A percentile compares a stretch with the other conserved stretches of the same genome.
These are phyloP conservation scores for Trachelus iudaicus DNA, from an alignment of 2,888 invertebrate species.

Conservation along the genomic window DNA sequence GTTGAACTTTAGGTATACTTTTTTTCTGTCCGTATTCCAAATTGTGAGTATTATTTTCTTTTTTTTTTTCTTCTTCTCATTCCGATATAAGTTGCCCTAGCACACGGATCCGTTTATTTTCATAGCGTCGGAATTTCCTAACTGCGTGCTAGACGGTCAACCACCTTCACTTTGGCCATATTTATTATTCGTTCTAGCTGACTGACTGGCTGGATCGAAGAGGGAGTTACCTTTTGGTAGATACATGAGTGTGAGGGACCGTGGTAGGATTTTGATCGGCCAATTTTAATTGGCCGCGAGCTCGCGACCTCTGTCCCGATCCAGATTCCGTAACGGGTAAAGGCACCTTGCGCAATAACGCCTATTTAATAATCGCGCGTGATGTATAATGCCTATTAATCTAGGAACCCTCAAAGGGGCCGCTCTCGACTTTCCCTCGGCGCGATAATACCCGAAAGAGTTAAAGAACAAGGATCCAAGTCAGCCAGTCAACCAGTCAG, in stretches of 20 bases:
- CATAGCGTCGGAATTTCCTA: background rate
- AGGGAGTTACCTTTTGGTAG: background rate
- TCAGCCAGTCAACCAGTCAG: background rate
- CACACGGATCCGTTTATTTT: background rate
- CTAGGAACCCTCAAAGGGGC: slow-evolving; percentile 39
- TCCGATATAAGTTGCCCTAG: background rate
- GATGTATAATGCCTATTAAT: slow-evolving; percentile 46
- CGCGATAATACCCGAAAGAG: background rate
- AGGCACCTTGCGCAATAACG: slow-evolving; percentile 28
- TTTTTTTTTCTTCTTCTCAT: background rate
- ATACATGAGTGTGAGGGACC: background rate
- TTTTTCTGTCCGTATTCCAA: background rate
- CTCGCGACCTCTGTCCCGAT: slow-evolving; percentile 17
- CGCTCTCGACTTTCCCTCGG: slow-evolving; percentile 22
- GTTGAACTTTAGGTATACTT: background rate
- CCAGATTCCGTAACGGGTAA: slow-evolving; percentile 15
- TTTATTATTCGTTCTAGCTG: background rate
- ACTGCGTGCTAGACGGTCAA: background rate
- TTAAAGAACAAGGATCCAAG: background rate
- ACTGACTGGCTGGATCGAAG: background rate
- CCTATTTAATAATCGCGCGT: slow-evolving; percentile 44
- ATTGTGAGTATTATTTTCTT: background rate
- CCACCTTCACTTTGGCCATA: background rate
- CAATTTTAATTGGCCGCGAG: slow-evolving; percentile 8
- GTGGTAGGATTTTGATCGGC: background rate